Percentiles rank a stretch among this genome's conserved stretches.
phyloP scores from a whole-genome alignment of 1,140 invertebrate genomes.

The Neodiprion pinetum region DNA sequence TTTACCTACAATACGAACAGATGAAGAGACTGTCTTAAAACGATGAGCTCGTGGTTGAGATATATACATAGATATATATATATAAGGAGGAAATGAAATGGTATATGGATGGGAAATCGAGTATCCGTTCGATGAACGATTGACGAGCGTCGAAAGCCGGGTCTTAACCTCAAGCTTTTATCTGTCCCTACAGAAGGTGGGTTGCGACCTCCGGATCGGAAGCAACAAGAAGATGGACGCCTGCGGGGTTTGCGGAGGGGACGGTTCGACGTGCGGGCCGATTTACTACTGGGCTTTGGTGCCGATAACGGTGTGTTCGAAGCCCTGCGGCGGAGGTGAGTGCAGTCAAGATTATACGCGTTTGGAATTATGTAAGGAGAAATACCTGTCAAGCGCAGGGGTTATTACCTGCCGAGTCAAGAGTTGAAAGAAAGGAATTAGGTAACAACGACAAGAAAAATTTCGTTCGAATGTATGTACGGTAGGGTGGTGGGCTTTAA shows the following conservation, averaged over 20 bases:
- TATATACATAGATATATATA: too few relatives aligned
- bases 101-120: neutral
- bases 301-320: constrained; percentile 82
- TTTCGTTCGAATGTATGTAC: neutral
- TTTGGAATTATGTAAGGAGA: too few relatives aligned
- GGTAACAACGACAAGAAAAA: neutral
- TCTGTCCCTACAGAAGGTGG: constrained; percentile 75
- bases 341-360: constrained; percentile 7
- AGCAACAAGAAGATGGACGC: constrained; percentile 84
- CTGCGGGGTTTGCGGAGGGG: constrained; percentile 90
- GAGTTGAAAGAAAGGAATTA: neutral
- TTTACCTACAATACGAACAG: too few relatives aligned
- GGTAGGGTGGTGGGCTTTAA: too few relatives aligned
- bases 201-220: constrained; percentile 87
- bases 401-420: too few relatives aligned
- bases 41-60: too few relatives aligned
- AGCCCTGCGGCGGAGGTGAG: constrained; percentile 91
- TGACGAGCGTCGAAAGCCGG: neutral
- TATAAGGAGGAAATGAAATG: neutral
- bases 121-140: neutral
- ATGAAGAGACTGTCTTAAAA: too few relatives aligned
- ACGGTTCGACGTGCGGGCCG: constrained; percentile 81
- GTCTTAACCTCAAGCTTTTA: constrained; percentile 1
- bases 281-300: constrained; percentile 86
- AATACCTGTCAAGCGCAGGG: too few relatives aligned